Percentiles rank a stretch among this genome's conserved stretches.
These are phyloP conservation scores for Mechanitis messenoides DNA, from an alignment of 2,888 invertebrate species.

Conservation along the genomic window DNA sequence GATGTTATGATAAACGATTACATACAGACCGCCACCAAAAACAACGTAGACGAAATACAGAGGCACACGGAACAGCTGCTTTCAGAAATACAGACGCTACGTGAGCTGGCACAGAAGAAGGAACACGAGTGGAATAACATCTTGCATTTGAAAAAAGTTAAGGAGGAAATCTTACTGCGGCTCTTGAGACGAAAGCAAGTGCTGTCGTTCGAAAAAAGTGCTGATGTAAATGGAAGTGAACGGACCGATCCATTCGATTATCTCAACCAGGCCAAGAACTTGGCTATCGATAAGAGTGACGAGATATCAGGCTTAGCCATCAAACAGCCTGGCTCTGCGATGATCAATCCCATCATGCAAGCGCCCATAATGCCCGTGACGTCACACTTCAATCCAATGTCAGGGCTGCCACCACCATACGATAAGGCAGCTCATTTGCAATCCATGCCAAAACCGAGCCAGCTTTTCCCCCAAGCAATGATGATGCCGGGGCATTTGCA, in stretches of 20 bases:
- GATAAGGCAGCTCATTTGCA: conserved; percentile 67
- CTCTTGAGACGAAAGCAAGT: conserved; percentile 83
- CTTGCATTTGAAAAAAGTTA: conserved; percentile 86
- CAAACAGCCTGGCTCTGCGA: conserved; percentile 54
- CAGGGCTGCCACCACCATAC: conserved; percentile 65
- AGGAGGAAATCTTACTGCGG: conserved; percentile 86
- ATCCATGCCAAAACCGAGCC: conserved; percentile 57
- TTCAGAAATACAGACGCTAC: conserved; percentile 81
- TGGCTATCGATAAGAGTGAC: conserved; percentile 69
- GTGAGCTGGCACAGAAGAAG: conserved; percentile 85
- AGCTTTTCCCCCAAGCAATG: conserved; percentile 58
- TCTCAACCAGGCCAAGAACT: conserved; percentile 60
- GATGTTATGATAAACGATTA: conserved; percentile 79
- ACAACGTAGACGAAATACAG: conserved; percentile 77
- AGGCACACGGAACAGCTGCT: conserved; percentile 80
- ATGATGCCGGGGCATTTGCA: conserved; percentile 62
- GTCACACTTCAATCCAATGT: conserved; percentile 61
- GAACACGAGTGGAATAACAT: conserved; percentile 93
- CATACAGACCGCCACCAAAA: conserved; percentile 78
- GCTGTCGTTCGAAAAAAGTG: conserved; percentile 65
- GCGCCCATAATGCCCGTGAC: conserved; percentile 57
- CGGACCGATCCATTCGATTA: conserved; percentile 64
- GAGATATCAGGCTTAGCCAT: conserved; percentile 66
- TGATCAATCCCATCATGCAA: conserved; percentile 57
- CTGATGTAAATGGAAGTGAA: conserved; percentile 59